Evolutionary conservation across 2,888 invertebrate species (phyloP), one percentile per base, ranked within the genome.

Genomic region (Acanthacorydalis orientalis): DNA sequence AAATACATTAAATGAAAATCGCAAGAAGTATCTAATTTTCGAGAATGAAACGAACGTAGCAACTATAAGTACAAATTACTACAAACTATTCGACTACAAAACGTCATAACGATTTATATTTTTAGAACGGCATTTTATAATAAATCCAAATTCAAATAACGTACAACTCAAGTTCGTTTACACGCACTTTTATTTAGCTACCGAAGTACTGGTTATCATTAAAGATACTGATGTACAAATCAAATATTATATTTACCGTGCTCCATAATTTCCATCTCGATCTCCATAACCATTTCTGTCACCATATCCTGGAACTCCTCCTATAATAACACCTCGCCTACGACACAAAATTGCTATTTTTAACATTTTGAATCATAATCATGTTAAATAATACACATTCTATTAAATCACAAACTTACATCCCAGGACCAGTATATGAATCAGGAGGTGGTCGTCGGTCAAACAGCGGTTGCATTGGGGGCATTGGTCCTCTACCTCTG

Each of bases 291-390:
- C 31, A 23, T 42, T 42, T 12, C 42, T 15, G 31, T 52, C 57
- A 50, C 54, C 52, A 38, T 56, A 54, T 7, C 54, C 53, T 11
- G 54, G 53, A 31, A 49, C 53, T 12, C 50, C 49, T 23, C 46
- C 48, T 38, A 38, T 11, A 38, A 8, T 4, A 7, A 11, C 12
- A 38, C 2, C 16, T 2, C 12, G 10, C 39, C 23, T 23, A 23
- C 23, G 6, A 23, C 12, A 38, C 8, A 38, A 7, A 7, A 16
- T 38, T n/a, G 8, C 39, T 37, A 37, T 35, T 35, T 35, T 2
- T 4, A 35, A 35, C 37, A n/a, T n/a, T n/a, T n/a, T n/a, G n/a
- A 23, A 15, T 7, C 37, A n/a, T 37, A 6, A 37, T 12, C 37
- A 37, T 9, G 16, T 2, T 2, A 12, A 15, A 23, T 31, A 42